Conservation (phyloP, 2,888 invertebrate genomes). For the Achlya flavicornis region DNA sequence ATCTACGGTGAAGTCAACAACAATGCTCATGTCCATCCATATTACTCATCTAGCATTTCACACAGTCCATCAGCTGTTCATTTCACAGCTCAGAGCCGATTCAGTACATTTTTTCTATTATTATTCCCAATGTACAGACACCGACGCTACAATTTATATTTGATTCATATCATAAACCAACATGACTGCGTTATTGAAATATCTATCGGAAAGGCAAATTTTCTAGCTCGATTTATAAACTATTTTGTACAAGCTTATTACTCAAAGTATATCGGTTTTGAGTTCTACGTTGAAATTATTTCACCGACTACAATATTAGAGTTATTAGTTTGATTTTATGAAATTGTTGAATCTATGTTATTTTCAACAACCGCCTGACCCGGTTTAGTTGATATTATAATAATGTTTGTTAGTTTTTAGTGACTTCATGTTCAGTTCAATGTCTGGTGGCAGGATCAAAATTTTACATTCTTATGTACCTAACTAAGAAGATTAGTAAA, state of each 20-base stretch:
- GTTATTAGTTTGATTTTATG: constrained; percentile 22
- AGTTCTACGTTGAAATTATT: constrained; percentile 46
- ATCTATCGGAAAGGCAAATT: constrained; percentile 64
- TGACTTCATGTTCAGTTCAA: constrained; percentile 20
- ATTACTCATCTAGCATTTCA: constrained; percentile 11
- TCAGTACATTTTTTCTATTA: not conserved
- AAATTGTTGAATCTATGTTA: constrained; percentile 29
- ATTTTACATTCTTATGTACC: constrained; percentile 30
- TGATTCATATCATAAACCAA: constrained; percentile 43
- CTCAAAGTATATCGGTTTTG: constrained; percentile 45
- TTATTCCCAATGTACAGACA: constrained; percentile 33
- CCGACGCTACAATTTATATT: constrained; percentile 37
- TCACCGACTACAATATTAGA: constrained; percentile 36
- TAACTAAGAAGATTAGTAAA: constrained; percentile 49
- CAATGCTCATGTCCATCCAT: constrained; percentile 47
- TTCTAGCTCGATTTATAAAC: constrained; percentile 62
- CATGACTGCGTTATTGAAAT: constrained; percentile 54
- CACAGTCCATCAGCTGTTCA: not conserved
- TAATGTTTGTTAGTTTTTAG: constrained; percentile 26
- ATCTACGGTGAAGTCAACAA: constrained; percentile 62
- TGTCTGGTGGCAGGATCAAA: constrained; percentile 12
- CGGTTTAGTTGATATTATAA: constrained; percentile 14
- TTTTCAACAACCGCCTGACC: constrained; percentile 21
- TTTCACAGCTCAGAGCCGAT: constrained; percentile 8
- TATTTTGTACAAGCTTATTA: constrained; percentile 70